phyloP scores from a whole-genome alignment of 2,113 vertebrate species.

The Amphilophus citrinellus region DNA sequence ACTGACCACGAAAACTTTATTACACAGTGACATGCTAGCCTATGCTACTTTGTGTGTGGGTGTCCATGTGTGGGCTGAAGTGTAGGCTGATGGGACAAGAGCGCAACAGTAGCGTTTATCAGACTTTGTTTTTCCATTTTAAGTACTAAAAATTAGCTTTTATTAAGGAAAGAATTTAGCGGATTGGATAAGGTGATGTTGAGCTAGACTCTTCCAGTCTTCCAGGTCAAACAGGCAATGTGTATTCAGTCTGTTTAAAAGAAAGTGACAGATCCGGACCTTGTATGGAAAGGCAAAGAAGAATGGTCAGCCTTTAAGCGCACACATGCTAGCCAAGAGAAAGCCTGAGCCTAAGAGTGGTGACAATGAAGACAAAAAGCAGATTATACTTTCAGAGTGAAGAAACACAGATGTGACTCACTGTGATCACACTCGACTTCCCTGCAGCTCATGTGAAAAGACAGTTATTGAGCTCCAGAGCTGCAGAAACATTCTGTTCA shows the following conservation, averaged over 20 bases:
- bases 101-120: constrained; percentile 16
- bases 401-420: constrained; percentile 48
- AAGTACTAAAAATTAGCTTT: neutral
- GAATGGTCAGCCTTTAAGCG: constrained; percentile 5
- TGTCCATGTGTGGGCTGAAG: constrained; percentile 37
- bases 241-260: constrained; percentile 71
- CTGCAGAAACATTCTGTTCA: neutral
- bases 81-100: constrained; percentile 25
- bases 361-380: constrained; percentile 48
- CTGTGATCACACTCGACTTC: constrained; percentile 34
- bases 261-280: constrained; percentile 61
- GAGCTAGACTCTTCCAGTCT: neutral
- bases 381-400: constrained; percentile 38
- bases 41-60: constrained; percentile 17
- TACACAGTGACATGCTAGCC: constrained; percentile 28
- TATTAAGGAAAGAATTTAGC: neutral
- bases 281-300: constrained; percentile 65
- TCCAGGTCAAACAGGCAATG: constrained; percentile 16
- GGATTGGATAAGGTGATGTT: neutral
- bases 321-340: neutral
- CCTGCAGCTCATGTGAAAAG: constrained; percentile 8
- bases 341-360: neutral
- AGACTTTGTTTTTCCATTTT: constrained; percentile 25
- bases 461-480: neutral
- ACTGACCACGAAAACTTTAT: constrained; percentile 47